Base-by-base conservation (phyloP, 2,888 invertebrate species). In the Thymelicus lineola region DNA sequence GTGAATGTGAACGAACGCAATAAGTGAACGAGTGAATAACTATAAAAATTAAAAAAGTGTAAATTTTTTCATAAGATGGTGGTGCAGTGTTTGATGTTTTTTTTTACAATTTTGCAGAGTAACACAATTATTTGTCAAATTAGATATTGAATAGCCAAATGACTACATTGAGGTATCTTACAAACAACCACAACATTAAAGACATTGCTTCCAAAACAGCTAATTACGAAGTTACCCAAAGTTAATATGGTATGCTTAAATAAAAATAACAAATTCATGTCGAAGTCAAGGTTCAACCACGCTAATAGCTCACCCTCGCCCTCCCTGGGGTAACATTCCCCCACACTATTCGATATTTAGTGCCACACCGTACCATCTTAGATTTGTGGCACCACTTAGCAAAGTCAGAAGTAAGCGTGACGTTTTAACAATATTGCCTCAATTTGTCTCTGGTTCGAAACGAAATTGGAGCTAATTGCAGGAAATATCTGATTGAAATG, bases 341-440 rank as follows among this genome's bases (percentile, higher is more conserved):
- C 84, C 78, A 81, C 79, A 82, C 82, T 80, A 82, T 82, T 84
- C 82, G 84, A 87, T 89, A 91, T 90, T 91, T 91, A 91, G 87
- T 86, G 81, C 91, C 91, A 89, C 86, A 88, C 84, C 86, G 92
- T 91, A 89, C 91, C 91, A 91, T 90, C 91, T 91, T 84, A 89
- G 89, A 92, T 88, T 90, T 89, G 87, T 89, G 86, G 85, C 83
- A 82, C 82, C 86, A 86, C 86, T 88, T 82, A 86, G 80, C 81
- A 78, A 85, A 75, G 77, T 76, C 82, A 76, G 78, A 81, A 82
- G 82, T 81, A 81, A 74, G 76, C 78, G 80, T 80, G 80, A 61
- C 60, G 80, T 78, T 77, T 72, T 73, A 75, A 78, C 78, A 78
- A 78, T 79, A 77, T 79, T 73, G 76, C 76, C 75, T 67, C 74